phyloP scores from a whole-genome alignment of 2,888 invertebrate species.

The Lasioglossum lativentre region DNA sequence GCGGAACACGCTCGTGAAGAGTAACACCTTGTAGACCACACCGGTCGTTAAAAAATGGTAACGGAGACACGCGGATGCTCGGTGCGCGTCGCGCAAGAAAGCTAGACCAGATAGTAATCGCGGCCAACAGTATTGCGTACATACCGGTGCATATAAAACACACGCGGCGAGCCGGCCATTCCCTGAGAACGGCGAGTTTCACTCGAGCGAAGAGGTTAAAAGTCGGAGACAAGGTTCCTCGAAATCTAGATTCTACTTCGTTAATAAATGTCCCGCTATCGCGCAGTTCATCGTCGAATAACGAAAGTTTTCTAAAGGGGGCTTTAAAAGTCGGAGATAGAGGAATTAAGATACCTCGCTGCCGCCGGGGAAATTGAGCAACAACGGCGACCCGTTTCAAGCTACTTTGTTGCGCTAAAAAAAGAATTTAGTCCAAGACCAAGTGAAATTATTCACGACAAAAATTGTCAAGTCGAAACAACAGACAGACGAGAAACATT shows the following conservation, averaged over 20 bases:
- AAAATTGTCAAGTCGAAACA: background rate
- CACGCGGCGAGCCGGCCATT: slow-evolving; percentile 3
- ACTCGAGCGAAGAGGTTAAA: slow-evolving; percentile 50
- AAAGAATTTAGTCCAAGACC: background rate
- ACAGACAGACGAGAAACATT: background rate
- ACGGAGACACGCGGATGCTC: slow-evolving; percentile 13
- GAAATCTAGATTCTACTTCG: slow-evolving; percentile 63
- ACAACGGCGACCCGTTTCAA: slow-evolving; percentile 1
- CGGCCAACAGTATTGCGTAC: slow-evolving; percentile 19
- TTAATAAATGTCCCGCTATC: slow-evolving; percentile 62
- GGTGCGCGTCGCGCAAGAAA: slow-evolving; percentile 21
- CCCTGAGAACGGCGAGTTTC: slow-evolving; percentile 51
- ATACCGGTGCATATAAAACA: slow-evolving; percentile 20
- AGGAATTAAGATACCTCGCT: slow-evolving; percentile 22
- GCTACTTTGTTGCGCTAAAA: background rate
- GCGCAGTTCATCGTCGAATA: slow-evolving; percentile 48
- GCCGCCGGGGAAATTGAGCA: slow-evolving; percentile 24
- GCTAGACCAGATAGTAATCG: slow-evolving; percentile 39
- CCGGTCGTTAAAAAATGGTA: slow-evolving; percentile 13
- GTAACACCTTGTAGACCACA: background rate
- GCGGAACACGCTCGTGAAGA: background rate
- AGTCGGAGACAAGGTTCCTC: slow-evolving; percentile 40
- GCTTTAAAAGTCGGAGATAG: slow-evolving; percentile 40
- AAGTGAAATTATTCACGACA: background rate
- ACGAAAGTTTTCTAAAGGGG: slow-evolving; percentile 50